phyloP scores from a whole-genome alignment of 2,888 invertebrate species.

The Drosophila aldrichi region DNA sequence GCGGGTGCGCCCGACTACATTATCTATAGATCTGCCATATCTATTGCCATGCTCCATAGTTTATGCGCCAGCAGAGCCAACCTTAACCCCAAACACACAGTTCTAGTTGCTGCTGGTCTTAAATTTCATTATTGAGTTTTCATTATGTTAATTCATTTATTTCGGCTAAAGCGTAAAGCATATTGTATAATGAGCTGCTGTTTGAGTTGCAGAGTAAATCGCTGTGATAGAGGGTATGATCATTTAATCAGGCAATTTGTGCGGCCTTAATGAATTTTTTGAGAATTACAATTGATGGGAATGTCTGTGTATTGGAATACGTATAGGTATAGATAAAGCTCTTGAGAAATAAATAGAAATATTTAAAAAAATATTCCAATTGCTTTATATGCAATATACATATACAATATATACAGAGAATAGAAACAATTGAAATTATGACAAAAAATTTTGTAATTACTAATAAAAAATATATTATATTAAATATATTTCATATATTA shows the following conservation, averaged over 20 bases:
- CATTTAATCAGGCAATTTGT: neutral
- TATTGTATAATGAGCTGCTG: neutral
- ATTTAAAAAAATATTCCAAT: no score
- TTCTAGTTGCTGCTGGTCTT: conserved; percentile 11
- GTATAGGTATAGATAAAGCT: no score
- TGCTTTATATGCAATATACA: no score
- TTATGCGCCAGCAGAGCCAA: conserved; percentile 10
- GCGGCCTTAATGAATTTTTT: no score
- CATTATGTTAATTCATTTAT: conserved; percentile 5
- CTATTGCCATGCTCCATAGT: conserved; percentile 3
- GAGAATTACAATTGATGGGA: no score
- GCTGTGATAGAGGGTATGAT: neutral
- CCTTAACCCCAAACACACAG: conserved; percentile 44
- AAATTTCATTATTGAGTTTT: conserved; percentile 25
- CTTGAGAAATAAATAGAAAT: no score
- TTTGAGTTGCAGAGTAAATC: neutral
- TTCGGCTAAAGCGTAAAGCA: neutral
- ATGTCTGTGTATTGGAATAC: no score
- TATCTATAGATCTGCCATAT: conserved; percentile 19
- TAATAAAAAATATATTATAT: no score
- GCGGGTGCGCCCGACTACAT: conserved; percentile 32
- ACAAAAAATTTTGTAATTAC: no score
- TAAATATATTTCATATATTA: no score
- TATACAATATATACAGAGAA: no score
- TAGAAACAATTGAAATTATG: no score